Conservation (phyloP, 2,888 invertebrate genomes). For the Lacanobia wlatinum region DNA sequence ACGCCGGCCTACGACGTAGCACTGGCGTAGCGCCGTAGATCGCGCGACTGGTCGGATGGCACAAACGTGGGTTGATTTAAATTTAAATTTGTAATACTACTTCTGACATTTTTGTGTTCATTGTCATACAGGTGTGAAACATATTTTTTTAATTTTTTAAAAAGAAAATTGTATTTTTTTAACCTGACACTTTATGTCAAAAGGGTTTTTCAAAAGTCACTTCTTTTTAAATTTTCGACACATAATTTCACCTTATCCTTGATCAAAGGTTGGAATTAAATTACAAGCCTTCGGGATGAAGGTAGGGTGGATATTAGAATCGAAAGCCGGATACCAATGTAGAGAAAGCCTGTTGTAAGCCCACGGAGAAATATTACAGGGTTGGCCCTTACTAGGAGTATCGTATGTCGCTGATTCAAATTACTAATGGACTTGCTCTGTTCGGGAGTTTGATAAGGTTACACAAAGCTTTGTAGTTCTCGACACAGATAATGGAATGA, state of each 20-base stretch:
- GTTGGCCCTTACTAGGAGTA: conserved; percentile 14
- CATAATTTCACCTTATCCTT: conserved; percentile 17
- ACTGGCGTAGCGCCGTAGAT: conserved; percentile 76
- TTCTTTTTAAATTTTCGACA: not conserved
- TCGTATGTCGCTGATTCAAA: conserved; percentile 45
- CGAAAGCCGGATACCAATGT: conserved; percentile 13
- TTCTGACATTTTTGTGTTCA: conserved; percentile 28
- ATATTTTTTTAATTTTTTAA: not conserved
- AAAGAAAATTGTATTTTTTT: not conserved
- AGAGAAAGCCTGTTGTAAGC: conserved; percentile 31
- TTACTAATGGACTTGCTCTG: conserved; percentile 51
- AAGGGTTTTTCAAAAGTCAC: not conserved
- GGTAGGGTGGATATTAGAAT: conserved; percentile 18
- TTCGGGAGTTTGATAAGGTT: conserved; percentile 29
- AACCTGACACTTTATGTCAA: not conserved
- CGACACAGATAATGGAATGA: conserved; percentile 9
- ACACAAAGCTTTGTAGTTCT: conserved; percentile 45
- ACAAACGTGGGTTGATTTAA: conserved; percentile 47
- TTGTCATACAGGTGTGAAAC: not conserved
- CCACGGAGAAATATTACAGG: conserved; percentile 18
- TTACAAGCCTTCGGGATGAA: conserved; percentile 16
- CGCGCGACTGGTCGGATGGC: conserved; percentile 24
- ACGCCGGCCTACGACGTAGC: conserved; percentile 86
- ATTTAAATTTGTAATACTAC: conserved; percentile 52
- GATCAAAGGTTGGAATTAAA: conserved; percentile 51